Conservation (phyloP, 2,797 vertebrate species). For the Neosilurus hyrtlii region DNA sequence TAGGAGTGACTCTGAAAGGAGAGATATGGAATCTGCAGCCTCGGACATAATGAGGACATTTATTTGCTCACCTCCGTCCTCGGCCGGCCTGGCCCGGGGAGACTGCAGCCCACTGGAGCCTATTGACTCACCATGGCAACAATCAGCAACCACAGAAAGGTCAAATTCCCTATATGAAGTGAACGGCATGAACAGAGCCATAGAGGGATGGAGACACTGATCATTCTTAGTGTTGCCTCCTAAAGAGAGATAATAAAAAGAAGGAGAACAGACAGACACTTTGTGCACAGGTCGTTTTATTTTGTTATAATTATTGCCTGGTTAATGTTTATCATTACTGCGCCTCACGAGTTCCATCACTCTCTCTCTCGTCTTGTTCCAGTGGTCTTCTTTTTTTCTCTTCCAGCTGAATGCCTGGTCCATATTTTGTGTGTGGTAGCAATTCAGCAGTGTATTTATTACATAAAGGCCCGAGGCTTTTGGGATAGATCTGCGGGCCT, state of each 20-base stretch:
- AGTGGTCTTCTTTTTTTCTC: conserved; percentile 2
- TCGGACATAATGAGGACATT: conserved; percentile 59
- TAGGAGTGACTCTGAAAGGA: conserved; percentile 44
- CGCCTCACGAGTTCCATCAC: conserved; percentile 13
- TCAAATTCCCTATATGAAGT: conserved; percentile 57
- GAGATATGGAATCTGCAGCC: conserved; percentile 41
- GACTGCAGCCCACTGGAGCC: conserved; percentile 34
- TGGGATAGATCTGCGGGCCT: conserved; percentile 33
- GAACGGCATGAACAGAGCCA: conserved; percentile 41
- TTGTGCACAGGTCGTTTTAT: conserved; percentile 30
- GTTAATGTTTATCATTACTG: conserved; percentile 36
- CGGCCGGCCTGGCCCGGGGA: conserved; percentile 34
- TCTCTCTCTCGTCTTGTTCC: neutral
- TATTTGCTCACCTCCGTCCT: conserved; percentile 50
- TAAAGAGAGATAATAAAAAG: conserved; percentile 53
- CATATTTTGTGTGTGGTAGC: conserved; percentile 42
- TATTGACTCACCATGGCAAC: conserved; percentile 54
- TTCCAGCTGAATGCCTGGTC: conserved; percentile 44
- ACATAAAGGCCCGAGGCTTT: conserved; percentile 39
- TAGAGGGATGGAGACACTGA: conserved; percentile 35
- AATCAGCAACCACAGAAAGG: conserved; percentile 55
- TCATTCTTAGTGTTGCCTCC: conserved; percentile 41
- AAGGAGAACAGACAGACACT: conserved; percentile 48
- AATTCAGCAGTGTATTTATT: conserved; percentile 38
- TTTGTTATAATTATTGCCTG: conserved; percentile 48